These are phyloP conservation scores for Pristionchus japonicus DNA, from an alignment of 2,888 invertebrate species.

Conservation along the genomic window DNA sequence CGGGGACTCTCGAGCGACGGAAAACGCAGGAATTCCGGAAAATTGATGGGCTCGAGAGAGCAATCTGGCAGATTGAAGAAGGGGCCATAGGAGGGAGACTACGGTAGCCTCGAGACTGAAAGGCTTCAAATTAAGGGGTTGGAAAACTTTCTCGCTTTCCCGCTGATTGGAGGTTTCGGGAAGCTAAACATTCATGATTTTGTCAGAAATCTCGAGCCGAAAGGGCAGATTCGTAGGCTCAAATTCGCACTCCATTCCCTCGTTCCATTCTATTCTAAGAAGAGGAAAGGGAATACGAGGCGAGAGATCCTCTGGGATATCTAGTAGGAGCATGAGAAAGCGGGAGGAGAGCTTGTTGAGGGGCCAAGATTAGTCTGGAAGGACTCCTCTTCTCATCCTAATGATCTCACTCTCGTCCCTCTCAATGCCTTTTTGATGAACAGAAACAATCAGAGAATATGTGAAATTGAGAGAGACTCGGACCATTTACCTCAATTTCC, in stretches of 20 bases:
- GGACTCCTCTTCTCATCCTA: neutral
- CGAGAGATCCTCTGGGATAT: slow-evolving; percentile 32
- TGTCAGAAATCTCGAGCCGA: neutral
- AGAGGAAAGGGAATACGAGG: neutral
- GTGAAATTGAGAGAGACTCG: neutral
- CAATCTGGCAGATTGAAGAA: slow-evolving; percentile 30
- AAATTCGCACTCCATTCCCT: slow-evolving; percentile 6
- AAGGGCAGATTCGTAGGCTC: slow-evolving; percentile 28
- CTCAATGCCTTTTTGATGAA: no score
- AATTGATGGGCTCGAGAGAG: slow-evolving; percentile 25
- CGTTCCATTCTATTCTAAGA: slow-evolving; percentile 17
- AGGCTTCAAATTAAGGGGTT: neutral
- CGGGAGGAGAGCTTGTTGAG: slow-evolving; percentile 35
- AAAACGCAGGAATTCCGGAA: slow-evolving; percentile 32
- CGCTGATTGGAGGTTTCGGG: neutral
- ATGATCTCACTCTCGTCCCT: neutral
- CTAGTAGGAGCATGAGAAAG: slow-evolving; percentile 20
- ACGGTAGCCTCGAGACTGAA: neutral
- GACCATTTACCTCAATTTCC: neutral
- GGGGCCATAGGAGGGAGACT: slow-evolving; percentile 7
- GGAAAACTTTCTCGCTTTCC: neutral
- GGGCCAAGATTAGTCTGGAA: slow-evolving; percentile 34
- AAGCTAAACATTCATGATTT: neutral
- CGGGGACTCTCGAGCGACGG: neutral
- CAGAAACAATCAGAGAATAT: neutral